Evolutionary conservation across 1,140 invertebrate genomes (phyloP), one percentile per base, ranked within the genome.

Genomic region (Ectropis grisescens): DNA sequence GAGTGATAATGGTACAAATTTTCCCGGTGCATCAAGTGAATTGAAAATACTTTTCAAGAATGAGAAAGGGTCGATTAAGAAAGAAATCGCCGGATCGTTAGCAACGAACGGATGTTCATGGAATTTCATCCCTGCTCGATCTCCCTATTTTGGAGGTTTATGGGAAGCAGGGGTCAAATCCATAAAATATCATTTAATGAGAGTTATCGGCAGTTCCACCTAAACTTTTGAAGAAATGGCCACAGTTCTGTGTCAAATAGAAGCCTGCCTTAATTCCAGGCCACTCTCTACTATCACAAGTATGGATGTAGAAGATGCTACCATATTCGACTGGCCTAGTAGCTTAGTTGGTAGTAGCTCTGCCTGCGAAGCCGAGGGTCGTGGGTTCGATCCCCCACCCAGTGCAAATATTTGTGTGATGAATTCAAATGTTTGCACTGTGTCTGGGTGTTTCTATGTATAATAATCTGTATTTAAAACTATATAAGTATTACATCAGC

Each of bases 1-100:
- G 22, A 34, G 22, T 9, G 32, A 34, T 25, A 34, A 34, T 29
- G 71, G 56, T 0, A 61, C 41, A 10, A 61, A 57, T 13, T 72
- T 78, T 35, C 36, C 58, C 5, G 44, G 60, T n/a, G 58, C 50
- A 13, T 2, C 13, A 3, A 25, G 14, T 8, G 29, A 39, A 12
- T 29, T 39, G 9, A 11, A 14, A 6, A 26, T 2, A 2, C 24
- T 26, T 2, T 26, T 26, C n/a, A 7, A 4, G 2, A 10, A 2
- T 6, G 4, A 29, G 13, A 4, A 13, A 29, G 9, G 2, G 3
- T 11, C 10, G 6, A 29, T 29, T 13, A 14, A 1, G 14, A 2
- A 6, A 16, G 4, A 33, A 12, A 8, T 35, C n/a, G 23, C 24
- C 2, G 24, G 15, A 16, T 4, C 9, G 2, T 31, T 31, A 19